A percentile compares a stretch with the other conserved stretches of the same genome.
These are phyloP conservation scores for Bradypodion pumilum DNA, from an alignment of 2,797 vertebrate genomes.

Conservation along the genomic window DNA sequence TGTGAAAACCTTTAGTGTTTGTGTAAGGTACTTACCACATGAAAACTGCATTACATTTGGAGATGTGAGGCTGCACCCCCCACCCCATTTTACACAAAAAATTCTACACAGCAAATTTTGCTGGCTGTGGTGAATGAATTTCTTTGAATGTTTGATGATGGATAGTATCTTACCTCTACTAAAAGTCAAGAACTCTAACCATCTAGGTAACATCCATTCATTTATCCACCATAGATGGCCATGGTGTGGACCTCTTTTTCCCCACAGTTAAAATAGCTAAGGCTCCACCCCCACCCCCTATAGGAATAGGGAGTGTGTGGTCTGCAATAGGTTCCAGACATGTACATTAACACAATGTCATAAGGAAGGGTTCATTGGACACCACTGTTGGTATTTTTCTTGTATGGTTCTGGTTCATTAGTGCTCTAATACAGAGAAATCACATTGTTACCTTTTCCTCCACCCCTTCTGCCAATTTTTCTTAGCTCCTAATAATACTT, in stretches of 20 bases:
- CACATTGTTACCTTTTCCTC: constrained; percentile 23
- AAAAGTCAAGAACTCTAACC: no score
- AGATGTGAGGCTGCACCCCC: no score
- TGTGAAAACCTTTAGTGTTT: no score
- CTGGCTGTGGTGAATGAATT: neutral
- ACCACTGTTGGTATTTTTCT: neutral
- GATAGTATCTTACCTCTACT: no score
- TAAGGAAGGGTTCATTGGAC: neutral
- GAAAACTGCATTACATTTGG: no score
- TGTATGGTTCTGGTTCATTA: neutral
- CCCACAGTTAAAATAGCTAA: no score
- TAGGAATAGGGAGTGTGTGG: no score
- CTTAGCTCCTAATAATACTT: constrained; percentile 92
- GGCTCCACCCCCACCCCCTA: no score
- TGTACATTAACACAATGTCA: no score
- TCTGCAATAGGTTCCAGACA: neutral
- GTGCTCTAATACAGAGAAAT: constrained; percentile 36
- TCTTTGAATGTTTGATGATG: neutral
- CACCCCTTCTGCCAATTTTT: constrained; percentile 42
- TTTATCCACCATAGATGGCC: neutral
- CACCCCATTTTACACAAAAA: neutral
- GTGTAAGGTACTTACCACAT: no score
- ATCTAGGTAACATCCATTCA: no score
- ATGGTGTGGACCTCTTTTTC: no score
- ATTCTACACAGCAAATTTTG: neutral